A percentile compares a stretch with the other conserved stretches of the same genome.
phyloP scores from a whole-genome alignment of 2,888 invertebrate genomes.

The Mylabris sibirica region DNA sequence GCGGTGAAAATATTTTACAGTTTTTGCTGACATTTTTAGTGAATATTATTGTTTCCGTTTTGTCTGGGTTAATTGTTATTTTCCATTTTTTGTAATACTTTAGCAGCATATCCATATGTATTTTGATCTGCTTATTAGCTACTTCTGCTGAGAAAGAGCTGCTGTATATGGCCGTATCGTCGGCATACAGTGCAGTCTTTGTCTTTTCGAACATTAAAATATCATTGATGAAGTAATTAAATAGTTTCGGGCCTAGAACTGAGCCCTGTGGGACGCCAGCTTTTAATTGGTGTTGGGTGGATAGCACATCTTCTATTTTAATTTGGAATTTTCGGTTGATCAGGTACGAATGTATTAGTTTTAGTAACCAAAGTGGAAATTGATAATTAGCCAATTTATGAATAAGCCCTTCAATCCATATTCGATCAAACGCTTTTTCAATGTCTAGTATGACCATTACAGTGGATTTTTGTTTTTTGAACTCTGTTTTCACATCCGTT shows the following conservation, averaged over 20 bases:
- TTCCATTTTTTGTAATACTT: neutral
- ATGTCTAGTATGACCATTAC: neutral
- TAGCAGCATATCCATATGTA: neutral
- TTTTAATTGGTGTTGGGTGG: neutral
- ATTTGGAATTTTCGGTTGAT: neutral
- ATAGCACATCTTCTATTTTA: neutral
- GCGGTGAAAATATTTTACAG: neutral
- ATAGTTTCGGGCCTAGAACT: neutral
- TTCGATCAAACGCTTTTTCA: neutral
- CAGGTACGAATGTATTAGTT: neutral
- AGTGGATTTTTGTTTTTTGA: neutral
- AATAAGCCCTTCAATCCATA: neutral
- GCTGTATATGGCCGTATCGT: neutral
- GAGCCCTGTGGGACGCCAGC: neutral
- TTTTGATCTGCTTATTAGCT: neutral
- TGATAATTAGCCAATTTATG: neutral
- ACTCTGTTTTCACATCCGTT: neutral
- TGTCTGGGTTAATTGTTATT: neutral
- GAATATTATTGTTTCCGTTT: neutral
- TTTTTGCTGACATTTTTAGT: neutral
- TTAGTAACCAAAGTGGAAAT: neutral
- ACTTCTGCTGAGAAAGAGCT: neutral
- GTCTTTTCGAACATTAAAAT: neutral
- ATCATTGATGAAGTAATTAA: neutral
- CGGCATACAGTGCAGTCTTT: neutral